Evolutionary conservation across 1,140 invertebrate genomes (phyloP).

Genomic region (Drosophila funebris): DNA sequence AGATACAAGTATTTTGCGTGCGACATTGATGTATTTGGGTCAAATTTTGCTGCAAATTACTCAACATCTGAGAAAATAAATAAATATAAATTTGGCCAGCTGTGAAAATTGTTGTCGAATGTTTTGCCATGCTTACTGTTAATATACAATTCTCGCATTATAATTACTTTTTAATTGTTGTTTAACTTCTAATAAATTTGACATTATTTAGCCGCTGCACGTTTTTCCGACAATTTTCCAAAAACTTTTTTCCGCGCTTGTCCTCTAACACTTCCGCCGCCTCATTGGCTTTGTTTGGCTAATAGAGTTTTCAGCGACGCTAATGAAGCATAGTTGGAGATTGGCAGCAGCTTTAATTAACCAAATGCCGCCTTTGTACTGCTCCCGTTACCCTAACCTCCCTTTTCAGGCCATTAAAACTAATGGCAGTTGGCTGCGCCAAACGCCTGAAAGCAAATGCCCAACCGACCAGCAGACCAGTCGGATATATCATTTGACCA

Average conservation of each 20-base stretch:
- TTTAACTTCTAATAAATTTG: conserved; percentile 54
- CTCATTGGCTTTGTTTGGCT: conserved; percentile 58
- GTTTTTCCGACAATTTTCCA: conserved; percentile 45
- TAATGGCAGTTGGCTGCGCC: conserved; percentile 56
- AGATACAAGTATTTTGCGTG: conserved; percentile 23
- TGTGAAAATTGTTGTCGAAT: no score
- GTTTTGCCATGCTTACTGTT: neutral
- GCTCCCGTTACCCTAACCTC: neutral
- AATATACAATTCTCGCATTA: conserved; percentile 20
- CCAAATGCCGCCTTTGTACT: conserved; percentile 19
- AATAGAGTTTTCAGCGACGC: conserved; percentile 58
- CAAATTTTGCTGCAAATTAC: conserved; percentile 40
- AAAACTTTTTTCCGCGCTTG: conserved; percentile 34
- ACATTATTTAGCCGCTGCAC: conserved; percentile 58
- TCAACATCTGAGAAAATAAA: conserved; percentile 15
- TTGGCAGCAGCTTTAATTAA: conserved; percentile 66
- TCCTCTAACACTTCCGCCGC: neutral
- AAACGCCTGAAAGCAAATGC: conserved; percentile 38
- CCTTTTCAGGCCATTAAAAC: conserved; percentile 58
- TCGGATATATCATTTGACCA: conserved; percentile 72
- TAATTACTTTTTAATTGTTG: conserved; percentile 76
- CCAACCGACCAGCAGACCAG: neutral
- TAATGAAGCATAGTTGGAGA: conserved; percentile 76
- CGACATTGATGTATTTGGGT: conserved; percentile 76
- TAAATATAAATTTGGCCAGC: conserved; percentile 13